Base-by-base conservation (phyloP, 2,888 invertebrate species). In the Seira sanloemensis region DNA sequence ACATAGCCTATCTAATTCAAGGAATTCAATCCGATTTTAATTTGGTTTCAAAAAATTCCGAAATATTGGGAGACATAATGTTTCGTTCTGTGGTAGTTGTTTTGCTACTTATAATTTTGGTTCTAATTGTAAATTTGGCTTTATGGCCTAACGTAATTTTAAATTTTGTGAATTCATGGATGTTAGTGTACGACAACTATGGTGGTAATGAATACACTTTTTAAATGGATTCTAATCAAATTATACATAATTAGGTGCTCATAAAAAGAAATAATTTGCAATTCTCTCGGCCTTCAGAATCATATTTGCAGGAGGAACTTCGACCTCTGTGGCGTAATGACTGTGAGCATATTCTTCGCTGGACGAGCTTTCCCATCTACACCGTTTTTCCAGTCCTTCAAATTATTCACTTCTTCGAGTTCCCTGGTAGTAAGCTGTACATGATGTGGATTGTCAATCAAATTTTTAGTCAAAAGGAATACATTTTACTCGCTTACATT, bases 141-240 rank as follows among this genome's bases (percentile, higher is more conserved):
- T 1, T 25, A 12, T 26, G n/a, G 12, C 54, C 73, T 18, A 0
- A 16, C 0, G n/a, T 37, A 0, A 5, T 37, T 16, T n/a, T 79
- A 12, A 12, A 79, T 0, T 79, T 19, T 21, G 54, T 73, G 5
- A 79, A 79, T 54, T 46, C 66, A 0, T 79, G 79, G 79, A 23
- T 73, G 5, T 25, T 19, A n/a, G 9, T 19, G 0, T 79, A 72
- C 26, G 19, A 50, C 5, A 1, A 26, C 2, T 73, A 54, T 12
- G 79, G 73, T 66, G 73, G 79, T 79, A 79, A 16, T n/a, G 67
- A 2, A 37, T 37, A 12, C 37, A 37, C 37, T 37, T 37, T 37
- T 37, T 37, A 37, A 37, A 37, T 37, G 4, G 37, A 37, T 37
- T 37, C 37, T 37, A 4, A 37, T 37, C 37, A 37, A 4, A 12